phyloP scores from a whole-genome alignment of 2,888 invertebrate species.

The Phengaris alcon region DNA sequence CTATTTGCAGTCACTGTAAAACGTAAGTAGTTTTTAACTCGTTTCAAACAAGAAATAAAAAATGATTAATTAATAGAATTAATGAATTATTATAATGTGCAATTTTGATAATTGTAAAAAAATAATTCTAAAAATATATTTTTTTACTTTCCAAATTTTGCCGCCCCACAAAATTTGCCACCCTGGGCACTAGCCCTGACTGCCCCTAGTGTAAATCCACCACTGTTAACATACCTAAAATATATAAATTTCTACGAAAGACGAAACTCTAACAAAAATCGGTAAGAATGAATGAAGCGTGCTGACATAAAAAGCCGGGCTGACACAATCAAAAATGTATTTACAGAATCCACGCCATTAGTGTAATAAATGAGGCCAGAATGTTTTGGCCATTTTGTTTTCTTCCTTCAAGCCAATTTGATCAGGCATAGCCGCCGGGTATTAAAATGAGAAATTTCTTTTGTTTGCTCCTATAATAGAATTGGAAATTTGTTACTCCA shows the following conservation, averaged over 20 bases:
- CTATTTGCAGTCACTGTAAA: no score
- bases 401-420: neutral
- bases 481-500: neutral
- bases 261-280: neutral
- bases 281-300: constrained; percentile 3
- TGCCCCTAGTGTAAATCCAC: no score
- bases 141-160: no score
- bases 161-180: no score
- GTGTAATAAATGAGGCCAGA: constrained; percentile 9
- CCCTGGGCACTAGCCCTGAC: no score
- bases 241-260: neutral
- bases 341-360: constrained; percentile 3
- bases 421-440: constrained; percentile 2
- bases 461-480: constrained; percentile 1
- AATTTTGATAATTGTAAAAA: no score
- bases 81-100: no score
- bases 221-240: no score
- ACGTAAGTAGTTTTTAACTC: no score
- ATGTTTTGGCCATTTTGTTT: neutral
- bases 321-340: constrained; percentile 26
- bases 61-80: no score
- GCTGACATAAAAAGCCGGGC: neutral
- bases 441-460: neutral
- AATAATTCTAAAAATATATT: no score
- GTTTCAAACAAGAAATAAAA: no score